Conservation (phyloP, 2,888 invertebrate species). For the Drosophila ustulata region DNA sequence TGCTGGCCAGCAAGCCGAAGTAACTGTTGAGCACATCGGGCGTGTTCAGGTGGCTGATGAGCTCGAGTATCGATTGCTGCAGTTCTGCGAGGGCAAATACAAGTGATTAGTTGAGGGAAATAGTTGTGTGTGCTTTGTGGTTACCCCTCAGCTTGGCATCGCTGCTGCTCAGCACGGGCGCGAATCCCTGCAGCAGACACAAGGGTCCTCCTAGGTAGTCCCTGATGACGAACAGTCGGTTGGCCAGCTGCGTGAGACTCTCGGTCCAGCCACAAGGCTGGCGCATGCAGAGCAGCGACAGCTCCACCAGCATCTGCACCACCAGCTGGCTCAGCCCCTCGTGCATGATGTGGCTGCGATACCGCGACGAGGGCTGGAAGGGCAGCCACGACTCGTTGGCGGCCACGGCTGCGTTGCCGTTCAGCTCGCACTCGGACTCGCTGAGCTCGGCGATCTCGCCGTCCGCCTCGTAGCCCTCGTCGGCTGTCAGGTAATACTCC, state of each 20-base stretch:
- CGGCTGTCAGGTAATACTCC: conserved; percentile 83
- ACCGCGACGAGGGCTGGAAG: conserved; percentile 83
- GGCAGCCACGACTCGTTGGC: conserved; percentile 76
- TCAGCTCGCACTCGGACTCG: conserved; percentile 78
- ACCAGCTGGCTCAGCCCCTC: conserved; percentile 83
- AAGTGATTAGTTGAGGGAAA: neutral
- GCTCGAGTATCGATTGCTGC: conserved; percentile 88
- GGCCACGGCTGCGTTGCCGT: conserved; percentile 35
- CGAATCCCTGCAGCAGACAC: conserved; percentile 83
- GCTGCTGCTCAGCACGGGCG: conserved; percentile 79
- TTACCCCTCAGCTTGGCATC: conserved; percentile 80
- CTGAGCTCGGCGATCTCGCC: conserved; percentile 83
- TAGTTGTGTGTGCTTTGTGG: neutral
- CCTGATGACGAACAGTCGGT: conserved; percentile 83
- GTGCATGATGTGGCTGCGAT: conserved; percentile 83
- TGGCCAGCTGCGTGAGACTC: conserved; percentile 82
- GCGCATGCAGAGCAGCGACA: conserved; percentile 79
- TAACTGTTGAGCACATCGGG: conserved; percentile 86
- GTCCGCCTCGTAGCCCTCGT: conserved; percentile 85
- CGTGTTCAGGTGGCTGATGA: conserved; percentile 86
- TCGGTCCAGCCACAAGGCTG: conserved; percentile 83
- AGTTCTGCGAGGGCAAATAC: conserved; percentile 86
- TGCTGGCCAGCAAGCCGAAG: conserved; percentile 87
- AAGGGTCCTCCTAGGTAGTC: conserved; percentile 84
- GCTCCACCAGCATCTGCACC: conserved; percentile 83